A percentile compares a stretch with the other conserved stretches of the same genome.
Conservation (phyloP, 2,113 vertebrate species). For the Sprattus sprattus region DNA sequence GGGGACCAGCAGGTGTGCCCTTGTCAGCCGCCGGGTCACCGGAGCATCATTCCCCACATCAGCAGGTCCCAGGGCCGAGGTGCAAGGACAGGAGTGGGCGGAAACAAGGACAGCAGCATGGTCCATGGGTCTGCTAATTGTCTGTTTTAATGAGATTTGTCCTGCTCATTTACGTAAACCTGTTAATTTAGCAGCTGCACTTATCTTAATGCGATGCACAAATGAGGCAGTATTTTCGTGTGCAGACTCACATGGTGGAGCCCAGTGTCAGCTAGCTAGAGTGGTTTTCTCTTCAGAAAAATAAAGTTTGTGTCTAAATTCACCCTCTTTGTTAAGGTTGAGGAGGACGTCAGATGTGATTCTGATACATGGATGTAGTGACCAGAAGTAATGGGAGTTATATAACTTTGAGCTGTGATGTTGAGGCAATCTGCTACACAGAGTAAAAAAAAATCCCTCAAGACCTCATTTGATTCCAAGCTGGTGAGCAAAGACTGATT, state of each 20-base stretch:
- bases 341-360: constrained; percentile 7
- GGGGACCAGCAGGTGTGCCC: constrained; percentile 44
- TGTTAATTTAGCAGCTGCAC: background rate
- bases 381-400: constrained; percentile 37
- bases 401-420: constrained; percentile 32
- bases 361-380: constrained; percentile 23
- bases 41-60: background rate
- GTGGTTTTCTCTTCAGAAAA: background rate
- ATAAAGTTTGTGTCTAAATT: background rate
- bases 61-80: background rate
- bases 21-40: constrained; percentile 39
- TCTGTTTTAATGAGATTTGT: background rate
- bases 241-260: too few species aligned
- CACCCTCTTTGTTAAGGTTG: background rate
- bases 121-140: background rate
- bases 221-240: background rate
- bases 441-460: constrained; percentile 19
- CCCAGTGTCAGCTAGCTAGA: too few species aligned
- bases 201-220: background rate
- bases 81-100: background rate
- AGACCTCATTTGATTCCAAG: constrained; percentile 14
- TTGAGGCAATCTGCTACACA: constrained; percentile 5
- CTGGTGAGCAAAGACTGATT: background rate
- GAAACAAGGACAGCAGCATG: background rate
- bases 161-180: background rate